phyloP scores from a whole-genome alignment of 2,888 invertebrate genomes.

The Galerucella pusilla region DNA sequence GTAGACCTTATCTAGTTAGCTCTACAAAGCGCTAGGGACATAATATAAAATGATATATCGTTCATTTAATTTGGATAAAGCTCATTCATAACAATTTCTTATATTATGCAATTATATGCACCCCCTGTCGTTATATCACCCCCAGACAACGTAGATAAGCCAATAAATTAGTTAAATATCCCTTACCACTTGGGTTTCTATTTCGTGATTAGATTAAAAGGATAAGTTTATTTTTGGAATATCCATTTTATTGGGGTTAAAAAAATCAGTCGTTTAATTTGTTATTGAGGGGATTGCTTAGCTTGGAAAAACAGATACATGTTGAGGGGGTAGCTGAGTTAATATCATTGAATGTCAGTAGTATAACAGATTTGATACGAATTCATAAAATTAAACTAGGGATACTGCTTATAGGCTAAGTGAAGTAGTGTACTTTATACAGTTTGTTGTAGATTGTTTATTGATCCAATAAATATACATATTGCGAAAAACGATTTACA shows the following conservation, averaged over 20 bases:
- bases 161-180: conserved; percentile 21
- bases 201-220: conserved; percentile 12
- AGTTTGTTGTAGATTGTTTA: too few species aligned
- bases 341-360: background rate
- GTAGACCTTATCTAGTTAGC: conserved; percentile 13
- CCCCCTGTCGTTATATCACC: conserved; percentile 29
- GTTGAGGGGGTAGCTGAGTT: background rate
- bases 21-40: conserved; percentile 8
- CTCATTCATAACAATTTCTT: conserved; percentile 19
- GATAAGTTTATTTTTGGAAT: conserved; percentile 2
- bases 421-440: too few species aligned
- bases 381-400: too few species aligned
- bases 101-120: conserved; percentile 25
- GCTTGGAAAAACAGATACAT: background rate
- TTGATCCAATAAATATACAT: too few species aligned
- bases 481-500: too few species aligned
- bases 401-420: too few species aligned
- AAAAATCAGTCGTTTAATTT: background rate
- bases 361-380: background rate
- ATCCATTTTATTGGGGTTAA: background rate
- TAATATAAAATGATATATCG: conserved; percentile 25
- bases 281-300: background rate
- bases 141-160: conserved; percentile 19
- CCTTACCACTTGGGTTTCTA: conserved; percentile 9
- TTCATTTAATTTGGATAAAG: conserved; percentile 23